Conservation (phyloP, 2,113 vertebrate genomes). For the Himantopus leucocephalus region DNA sequence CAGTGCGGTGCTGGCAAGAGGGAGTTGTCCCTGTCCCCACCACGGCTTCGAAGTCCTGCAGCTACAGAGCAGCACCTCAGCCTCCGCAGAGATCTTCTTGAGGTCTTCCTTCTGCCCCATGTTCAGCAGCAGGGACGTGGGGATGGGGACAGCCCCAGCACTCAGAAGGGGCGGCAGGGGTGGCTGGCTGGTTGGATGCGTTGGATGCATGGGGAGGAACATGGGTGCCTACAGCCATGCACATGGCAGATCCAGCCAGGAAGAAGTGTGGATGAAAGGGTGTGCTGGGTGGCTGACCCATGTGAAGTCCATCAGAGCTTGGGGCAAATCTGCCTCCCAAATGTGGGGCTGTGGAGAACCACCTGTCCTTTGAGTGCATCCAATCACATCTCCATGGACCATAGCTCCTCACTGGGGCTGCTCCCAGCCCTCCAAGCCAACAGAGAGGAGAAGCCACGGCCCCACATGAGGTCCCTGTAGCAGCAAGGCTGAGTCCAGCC, state of each 20-base stretch:
- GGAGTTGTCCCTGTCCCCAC: background rate
- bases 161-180: accelerated
- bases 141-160: background rate
- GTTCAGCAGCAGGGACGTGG: background rate
- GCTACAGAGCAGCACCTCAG: background rate
- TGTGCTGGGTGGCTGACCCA: background rate
- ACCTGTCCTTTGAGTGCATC: background rate
- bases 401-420: background rate
- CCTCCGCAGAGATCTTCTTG: background rate
- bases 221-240: background rate
- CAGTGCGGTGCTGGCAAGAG: accelerated
- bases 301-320: background rate
- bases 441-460: background rate
- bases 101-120: background rate
- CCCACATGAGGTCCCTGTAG: background rate
- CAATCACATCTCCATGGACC: accelerated
- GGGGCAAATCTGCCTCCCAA: background rate
- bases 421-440: accelerated
- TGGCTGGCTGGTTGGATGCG: background rate
- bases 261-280: background rate
- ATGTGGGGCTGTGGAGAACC: background rate
- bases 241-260: accelerated
- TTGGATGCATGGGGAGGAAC: background rate
- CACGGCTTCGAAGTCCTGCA: background rate
- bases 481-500: background rate